Evolutionary conservation across 2,797 vertebrate genomes (phyloP).

Genomic region (Adelosebastes latens): DNA sequence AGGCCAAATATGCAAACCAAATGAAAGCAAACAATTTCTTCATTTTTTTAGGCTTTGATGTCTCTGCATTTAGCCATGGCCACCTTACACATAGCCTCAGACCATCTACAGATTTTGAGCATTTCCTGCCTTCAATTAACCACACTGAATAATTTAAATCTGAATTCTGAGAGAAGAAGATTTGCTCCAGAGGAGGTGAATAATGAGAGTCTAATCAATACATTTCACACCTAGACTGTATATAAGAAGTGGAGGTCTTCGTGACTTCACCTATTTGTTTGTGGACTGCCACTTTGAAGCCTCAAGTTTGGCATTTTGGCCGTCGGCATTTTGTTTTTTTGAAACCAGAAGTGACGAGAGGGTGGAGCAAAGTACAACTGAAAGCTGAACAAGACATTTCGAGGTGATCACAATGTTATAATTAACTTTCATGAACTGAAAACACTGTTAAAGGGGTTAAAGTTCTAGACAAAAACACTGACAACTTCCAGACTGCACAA

Average conservation of each 20-base stretch:
- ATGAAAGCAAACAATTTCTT: constrained; percentile 28
- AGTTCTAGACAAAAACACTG: too few relatives aligned
- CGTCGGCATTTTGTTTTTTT: background rate
- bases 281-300: too few relatives aligned
- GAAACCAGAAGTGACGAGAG: too few relatives aligned
- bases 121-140: constrained; percentile 62
- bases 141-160: constrained; percentile 74
- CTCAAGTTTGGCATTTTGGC: too few relatives aligned
- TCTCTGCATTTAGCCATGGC: constrained; percentile 64
- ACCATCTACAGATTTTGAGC: constrained; percentile 52
- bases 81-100: constrained; percentile 61
- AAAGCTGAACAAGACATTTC: too few relatives aligned
- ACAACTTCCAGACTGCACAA: too few relatives aligned
- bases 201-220: constrained; percentile 30
- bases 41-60: constrained; percentile 46
- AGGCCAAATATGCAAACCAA: constrained; percentile 19
- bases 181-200: constrained; percentile 25
- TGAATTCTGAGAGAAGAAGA: constrained; percentile 47
- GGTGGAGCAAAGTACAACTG: too few relatives aligned
- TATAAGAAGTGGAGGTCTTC: background rate
- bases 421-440: too few relatives aligned
- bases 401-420: too few relatives aligned
- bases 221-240: constrained; percentile 1
- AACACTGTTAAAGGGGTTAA: too few relatives aligned
- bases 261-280: too few relatives aligned